Base-by-base conservation (phyloP, 2,797 vertebrate genomes). In the Centropyge bicolor region DNA sequence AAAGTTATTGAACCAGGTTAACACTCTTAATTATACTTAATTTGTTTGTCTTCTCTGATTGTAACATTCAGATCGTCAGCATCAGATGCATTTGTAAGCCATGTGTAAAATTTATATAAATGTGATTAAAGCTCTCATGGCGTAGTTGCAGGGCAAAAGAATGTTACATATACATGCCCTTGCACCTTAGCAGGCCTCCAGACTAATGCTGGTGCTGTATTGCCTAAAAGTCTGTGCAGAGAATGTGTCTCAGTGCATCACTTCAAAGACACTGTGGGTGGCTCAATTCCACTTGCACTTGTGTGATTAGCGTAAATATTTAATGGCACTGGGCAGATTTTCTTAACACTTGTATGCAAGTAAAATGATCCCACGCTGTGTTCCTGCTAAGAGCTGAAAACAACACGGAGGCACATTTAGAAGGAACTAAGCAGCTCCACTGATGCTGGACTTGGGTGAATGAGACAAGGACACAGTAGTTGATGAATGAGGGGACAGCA, bases 1-100 rank as follows among this genome's bases (percentile, higher is more conserved):
- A 99, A 99, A 96, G 96, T 99, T 85, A 99, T 99, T 76, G 97
- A 99, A 90, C 98, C 98, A 94, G 98, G 98, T 98, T 11, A 80
- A 41, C n/a, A 5, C 22, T 20, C 11, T 31, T 43, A 31, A 31
- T 31, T 1, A 40, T 17, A n/a, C 7, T 19, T 56, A 43, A 16
- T 31, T 35, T 36, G 12, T 40, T 61, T 57, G 5, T 27, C 40
- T 49, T 48, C 16, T 46, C 8, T 52, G 1, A 45, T 55, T 61
- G 38, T n/a, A 73, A 38, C 48, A 27, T 43, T 22, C 1, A 31
- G 27, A n/a, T n/a, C n/a, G n/a, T n/a, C 36, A 20, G n/a, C n/a
- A 14, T 12, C 22, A 20, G 3, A 43, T 36, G n/a, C 12, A 43
- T 6, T 40, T 31, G 4, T 1, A 67, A 9, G 3, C 3, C 6